Evolutionary conservation across 2,888 invertebrate genomes (phyloP), one percentile per base, ranked within the genome.

Genomic region (Phlogophora meticulosa): DNA sequence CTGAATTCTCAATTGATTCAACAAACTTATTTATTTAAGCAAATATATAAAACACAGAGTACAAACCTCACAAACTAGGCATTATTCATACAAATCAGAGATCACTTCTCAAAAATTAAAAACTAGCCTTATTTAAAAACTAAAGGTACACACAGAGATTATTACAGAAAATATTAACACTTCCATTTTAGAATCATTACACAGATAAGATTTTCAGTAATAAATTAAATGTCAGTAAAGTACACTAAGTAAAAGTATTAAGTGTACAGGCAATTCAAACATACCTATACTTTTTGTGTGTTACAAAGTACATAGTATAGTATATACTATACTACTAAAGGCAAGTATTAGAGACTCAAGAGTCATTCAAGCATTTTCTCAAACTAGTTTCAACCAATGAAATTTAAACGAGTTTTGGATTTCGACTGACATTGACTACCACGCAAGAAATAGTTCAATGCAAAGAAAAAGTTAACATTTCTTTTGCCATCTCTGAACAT

Each of bases 81-180:
- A 32, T 11, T 59, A 48, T 28, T n/a, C 7, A 45, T 64, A 53
- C 38, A 60, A 52, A 77, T 58, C 43, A 61, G 78, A 77, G 73
- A 75, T 77, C 61, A 46, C 1, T 58, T 49, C 57, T 45, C 56
- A 70, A 71, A 64, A 56, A 38, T 22, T 55, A 45, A 51, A 51
- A 17, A 70, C 17, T 34, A 51, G 4, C 11, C 45, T 45, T 57
- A 57, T 28, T 42, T 5, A 42, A 53, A 70, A 48, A 65, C 5
- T 24, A 42, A 64, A 17, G 11, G 17, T 2, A 60, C 40, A 61
- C 40, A 24, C 10, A 20, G n/a, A 22, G 3, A 60, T 28, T 32
- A 32, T 4, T 42, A 53, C n/a, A 34, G 5, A 51, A 52, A 55
- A 40, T 40, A 48, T 17, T 2, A 43, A 43, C n/a, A 4, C 10